phyloP scores from a whole-genome alignment of 2,113 vertebrate genomes.

The Murina feae region DNA sequence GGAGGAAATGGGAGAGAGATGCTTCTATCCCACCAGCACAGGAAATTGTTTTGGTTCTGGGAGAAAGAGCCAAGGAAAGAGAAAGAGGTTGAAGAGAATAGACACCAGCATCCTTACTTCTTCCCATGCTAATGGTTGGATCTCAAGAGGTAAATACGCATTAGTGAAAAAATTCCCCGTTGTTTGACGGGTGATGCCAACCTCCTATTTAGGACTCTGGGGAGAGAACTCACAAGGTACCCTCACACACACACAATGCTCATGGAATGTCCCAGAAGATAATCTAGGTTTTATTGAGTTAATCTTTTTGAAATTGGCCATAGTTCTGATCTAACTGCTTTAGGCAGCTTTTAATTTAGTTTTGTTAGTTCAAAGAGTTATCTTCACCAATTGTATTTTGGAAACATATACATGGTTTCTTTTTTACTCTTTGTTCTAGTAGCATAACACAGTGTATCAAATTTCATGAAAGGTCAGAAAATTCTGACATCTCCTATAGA shows the following conservation, averaged over 20 bases:
- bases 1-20: not conserved
- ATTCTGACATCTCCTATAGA: not conserved
- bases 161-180: not conserved
- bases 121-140: not conserved
- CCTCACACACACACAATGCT: not conserved
- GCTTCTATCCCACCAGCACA: not conserved
- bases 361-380: not conserved
- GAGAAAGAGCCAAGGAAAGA: slow-evolving; percentile 15
- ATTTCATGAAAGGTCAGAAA: slow-evolving; percentile 13
- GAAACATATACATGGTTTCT: not conserved
- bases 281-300: not conserved
- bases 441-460: not conserved
- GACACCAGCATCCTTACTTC: not conserved
- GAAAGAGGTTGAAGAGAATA: not conserved
- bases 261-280: slow-evolving; percentile 14
- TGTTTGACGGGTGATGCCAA: not conserved
- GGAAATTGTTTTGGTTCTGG: not conserved
- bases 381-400: not conserved
- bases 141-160: not conserved
- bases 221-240: not conserved
- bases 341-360: slow-evolving; percentile 29
- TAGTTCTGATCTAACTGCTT: slow-evolving; percentile 14
- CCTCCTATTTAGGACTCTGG: not conserved
- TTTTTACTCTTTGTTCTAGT: not conserved
- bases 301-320: not conserved